These are phyloP conservation scores for Montifringilla adamsi DNA, from an alignment of 2,113 vertebrate species.

Conservation along the genomic window DNA sequence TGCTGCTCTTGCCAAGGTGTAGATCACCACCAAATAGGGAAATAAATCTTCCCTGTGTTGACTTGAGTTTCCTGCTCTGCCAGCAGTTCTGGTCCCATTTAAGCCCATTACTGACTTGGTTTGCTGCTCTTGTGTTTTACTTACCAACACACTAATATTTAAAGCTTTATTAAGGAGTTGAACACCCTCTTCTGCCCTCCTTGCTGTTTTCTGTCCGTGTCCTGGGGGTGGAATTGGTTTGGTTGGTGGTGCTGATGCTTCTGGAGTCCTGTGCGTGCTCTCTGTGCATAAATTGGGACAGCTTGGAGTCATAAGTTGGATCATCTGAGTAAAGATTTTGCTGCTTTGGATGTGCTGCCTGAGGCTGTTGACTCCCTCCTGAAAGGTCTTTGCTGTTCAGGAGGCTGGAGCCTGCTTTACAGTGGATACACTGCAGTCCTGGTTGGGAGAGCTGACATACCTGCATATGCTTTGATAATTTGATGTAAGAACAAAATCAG, in stretches of 20 bases:
- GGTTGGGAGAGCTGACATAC: background rate
- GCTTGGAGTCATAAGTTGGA: fast-evolving
- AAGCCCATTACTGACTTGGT: background rate
- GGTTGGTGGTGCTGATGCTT: background rate
- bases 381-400: background rate
- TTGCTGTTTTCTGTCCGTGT: fast-evolving
- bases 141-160: background rate
- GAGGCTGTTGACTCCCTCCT: background rate
- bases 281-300: background rate
- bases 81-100: background rate
- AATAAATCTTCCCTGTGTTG: background rate
- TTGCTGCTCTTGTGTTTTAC: background rate
- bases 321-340: background rate
- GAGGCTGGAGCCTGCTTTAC: background rate
- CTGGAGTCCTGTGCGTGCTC: background rate
- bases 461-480: background rate
- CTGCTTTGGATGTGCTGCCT: background rate
- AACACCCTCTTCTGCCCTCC: background rate
- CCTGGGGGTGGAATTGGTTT: fast-evolving
- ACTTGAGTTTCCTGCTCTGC: background rate
- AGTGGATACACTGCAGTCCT: background rate
- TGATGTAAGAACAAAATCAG: background rate
- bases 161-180: background rate
- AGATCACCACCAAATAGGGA: background rate
- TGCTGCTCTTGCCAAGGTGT: background rate